Evolutionary conservation across 2,888 invertebrate genomes (phyloP), one percentile per base, ranked within the genome.

Genomic region (Pristionchus fissidentatus): DNA sequence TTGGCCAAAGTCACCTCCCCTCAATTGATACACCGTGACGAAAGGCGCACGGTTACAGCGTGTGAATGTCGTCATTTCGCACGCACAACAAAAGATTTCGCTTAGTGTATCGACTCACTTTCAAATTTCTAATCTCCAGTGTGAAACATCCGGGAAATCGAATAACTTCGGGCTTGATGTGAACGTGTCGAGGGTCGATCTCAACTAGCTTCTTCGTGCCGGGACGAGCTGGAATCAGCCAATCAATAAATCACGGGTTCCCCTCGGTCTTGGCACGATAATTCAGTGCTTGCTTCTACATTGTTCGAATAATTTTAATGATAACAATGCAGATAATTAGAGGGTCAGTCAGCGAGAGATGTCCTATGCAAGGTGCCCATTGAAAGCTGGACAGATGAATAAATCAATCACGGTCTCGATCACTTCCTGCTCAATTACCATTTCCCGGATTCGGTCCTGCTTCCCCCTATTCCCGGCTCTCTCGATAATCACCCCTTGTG

Each of bases 91-190:
- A 15, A 19, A 49, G 19, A 15, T 49, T 15, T 49, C 19, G 49
- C 10, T 49, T 49, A 10, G 19, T 49, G 10, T 19, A 49, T 49
- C 8, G 3, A 82, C 83, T 22, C n/a, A 84, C 78, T 84, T 87
- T 90, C 22, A 91, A 85, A 86, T 92, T 92, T 73, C 89, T 88
- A 19, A 92, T 91, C 83, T 91, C 90, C 10, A 92, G 85, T 10
- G 91, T 92, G 85, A 92, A 92, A 83, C 92, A 92, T 60, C 92
- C 92, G 19, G 92, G 92, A 80, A 92, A 91, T 46, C 89, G 86
- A 26, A 92, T 88, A 13, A 92, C 88, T 15, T 92, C 89, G n/a
- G 92, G 92, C 29, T 88, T 88, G 46, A 90, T 90, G 43, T 87
- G 87, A 8, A 92, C 91, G 84, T 92, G 90, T 22, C 86, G 79